A percentile compares a stretch with the other conserved stretches of the same genome.
Evolutionary conservation across 2,888 invertebrate genomes (phyloP).

Genomic region (Ochropleura leucogaster): DNA sequence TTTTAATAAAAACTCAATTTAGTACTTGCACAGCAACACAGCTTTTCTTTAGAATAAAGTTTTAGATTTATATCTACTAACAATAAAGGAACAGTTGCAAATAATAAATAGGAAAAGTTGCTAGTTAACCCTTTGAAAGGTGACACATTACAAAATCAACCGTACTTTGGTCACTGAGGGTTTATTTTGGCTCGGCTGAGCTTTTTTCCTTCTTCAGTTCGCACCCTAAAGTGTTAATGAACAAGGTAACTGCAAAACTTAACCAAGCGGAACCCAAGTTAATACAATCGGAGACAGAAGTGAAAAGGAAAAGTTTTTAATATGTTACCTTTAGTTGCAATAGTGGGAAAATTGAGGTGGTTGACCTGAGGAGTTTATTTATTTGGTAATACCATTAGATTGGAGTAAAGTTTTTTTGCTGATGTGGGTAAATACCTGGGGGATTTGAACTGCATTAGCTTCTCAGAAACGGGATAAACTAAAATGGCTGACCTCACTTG

Average conservation of each 20-base stretch:
- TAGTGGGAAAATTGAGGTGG: conserved; percentile 32
- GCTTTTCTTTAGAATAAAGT: conserved; percentile 23
- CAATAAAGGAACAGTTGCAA: conserved; percentile 33
- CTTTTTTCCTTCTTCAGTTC: conserved; percentile 13
- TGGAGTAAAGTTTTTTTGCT: conserved; percentile 11
- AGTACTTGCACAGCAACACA: conserved; percentile 27
- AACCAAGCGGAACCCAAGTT: conserved; percentile 55
- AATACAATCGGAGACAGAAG: conserved; percentile 52
- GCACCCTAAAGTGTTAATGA: conserved; percentile 51
- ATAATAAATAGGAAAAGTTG: conserved; percentile 48
- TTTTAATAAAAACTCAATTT: conserved; percentile 24
- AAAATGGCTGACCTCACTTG: neutral
- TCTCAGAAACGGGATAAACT: neutral
- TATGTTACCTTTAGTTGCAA: conserved; percentile 32
- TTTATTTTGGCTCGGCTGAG: conserved; percentile 18
- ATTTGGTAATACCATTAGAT: conserved; percentile 5
- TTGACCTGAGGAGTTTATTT: conserved; percentile 38
- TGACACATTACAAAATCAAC: conserved; percentile 21
- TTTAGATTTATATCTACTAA: conserved; percentile 58
- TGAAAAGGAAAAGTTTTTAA: conserved; percentile 52
- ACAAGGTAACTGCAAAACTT: conserved; percentile 56
- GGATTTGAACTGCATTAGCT: neutral
- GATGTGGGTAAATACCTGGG: neutral
- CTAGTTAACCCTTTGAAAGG: conserved; percentile 22
- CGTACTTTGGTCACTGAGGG: conserved; percentile 2